Percentiles rank a stretch among this genome's conserved stretches.
These are phyloP conservation scores for Ophion ventricosus DNA, from an alignment of 2,888 invertebrate genomes.

Conservation along the genomic window DNA sequence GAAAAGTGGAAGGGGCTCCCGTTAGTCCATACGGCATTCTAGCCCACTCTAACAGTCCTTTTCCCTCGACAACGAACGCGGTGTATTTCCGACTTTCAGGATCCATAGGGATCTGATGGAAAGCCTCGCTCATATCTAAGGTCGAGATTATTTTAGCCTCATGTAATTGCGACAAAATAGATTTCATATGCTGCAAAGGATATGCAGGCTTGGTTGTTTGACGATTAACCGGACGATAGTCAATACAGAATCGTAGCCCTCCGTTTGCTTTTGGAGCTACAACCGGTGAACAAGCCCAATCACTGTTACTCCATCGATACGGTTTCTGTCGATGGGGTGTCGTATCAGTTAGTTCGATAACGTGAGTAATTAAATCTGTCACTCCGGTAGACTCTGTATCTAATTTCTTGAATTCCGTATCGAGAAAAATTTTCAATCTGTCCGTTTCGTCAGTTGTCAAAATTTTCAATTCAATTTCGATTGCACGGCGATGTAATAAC, in stretches of 20 bases:
- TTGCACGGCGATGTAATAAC: conserved; percentile 17
- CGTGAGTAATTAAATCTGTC: conserved; percentile 51
- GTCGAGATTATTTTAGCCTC: conserved; percentile 12
- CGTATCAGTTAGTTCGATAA: conserved; percentile 39
- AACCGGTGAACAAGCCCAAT: no score
- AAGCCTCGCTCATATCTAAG: conserved; percentile 44
- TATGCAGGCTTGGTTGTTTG: no score
- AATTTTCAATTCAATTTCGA: conserved; percentile 33
- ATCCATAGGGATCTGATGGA: conserved; percentile 61
- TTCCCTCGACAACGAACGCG: conserved; percentile 50
- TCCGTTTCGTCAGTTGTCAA: conserved; percentile 39
- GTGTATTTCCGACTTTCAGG: background rate
- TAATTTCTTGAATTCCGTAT: conserved; percentile 52
- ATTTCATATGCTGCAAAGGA: no score
- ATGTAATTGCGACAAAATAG: conserved; percentile 53
- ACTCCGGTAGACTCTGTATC: conserved; percentile 50
- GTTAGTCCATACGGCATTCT: conserved; percentile 63
- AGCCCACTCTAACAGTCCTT: conserved; percentile 40
- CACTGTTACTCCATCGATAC: no score
- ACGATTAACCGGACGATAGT: no score
- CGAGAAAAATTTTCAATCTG: conserved; percentile 42
- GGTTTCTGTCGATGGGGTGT: conserved; percentile 39
- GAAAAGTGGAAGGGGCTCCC: conserved; percentile 59
- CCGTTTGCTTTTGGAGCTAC: no score
- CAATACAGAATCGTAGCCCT: no score